Conservation (phyloP, 2,888 invertebrate species). For the Aethes cnicana region DNA sequence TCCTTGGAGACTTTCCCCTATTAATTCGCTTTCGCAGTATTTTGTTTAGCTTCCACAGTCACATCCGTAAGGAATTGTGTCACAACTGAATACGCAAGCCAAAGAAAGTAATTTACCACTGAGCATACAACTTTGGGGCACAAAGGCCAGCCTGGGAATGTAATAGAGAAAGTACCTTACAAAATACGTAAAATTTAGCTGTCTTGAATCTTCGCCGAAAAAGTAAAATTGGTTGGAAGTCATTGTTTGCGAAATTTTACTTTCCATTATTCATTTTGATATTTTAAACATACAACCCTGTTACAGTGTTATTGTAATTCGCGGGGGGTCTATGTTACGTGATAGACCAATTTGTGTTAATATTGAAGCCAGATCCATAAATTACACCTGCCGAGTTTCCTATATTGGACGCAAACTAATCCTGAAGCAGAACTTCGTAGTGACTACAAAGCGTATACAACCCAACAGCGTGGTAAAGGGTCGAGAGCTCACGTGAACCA, state of each 20-base stretch:
- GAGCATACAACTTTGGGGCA: background rate
- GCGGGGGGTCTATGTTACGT: too few species aligned
- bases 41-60: conserved; percentile 45
- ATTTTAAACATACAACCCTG: conserved; percentile 26
- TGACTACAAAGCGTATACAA: too few species aligned
- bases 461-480: conserved; percentile 27
- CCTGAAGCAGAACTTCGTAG: background rate
- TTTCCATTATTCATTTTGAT: conserved; percentile 29
- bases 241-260: conserved; percentile 25
- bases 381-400: too few species aligned
- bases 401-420: too few species aligned
- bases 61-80: conserved; percentile 44
- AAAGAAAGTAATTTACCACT: conserved; percentile 9
- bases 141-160: conserved; percentile 20
- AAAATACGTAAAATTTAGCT: conserved; percentile 26
- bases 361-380: too few species aligned
- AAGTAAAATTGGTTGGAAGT: conserved; percentile 23
- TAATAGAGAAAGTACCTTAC: conserved; percentile 23
- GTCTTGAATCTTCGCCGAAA: conserved; percentile 6
- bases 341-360: too few species aligned
- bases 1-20: conserved; percentile 76
- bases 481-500: conserved; percentile 51
- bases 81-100: conserved; percentile 33
- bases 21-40: conserved; percentile 73
- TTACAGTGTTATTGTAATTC: background rate